These are phyloP conservation scores for Leucozona laternaria DNA, from an alignment of 2,888 invertebrate species.

Conservation along the genomic window DNA sequence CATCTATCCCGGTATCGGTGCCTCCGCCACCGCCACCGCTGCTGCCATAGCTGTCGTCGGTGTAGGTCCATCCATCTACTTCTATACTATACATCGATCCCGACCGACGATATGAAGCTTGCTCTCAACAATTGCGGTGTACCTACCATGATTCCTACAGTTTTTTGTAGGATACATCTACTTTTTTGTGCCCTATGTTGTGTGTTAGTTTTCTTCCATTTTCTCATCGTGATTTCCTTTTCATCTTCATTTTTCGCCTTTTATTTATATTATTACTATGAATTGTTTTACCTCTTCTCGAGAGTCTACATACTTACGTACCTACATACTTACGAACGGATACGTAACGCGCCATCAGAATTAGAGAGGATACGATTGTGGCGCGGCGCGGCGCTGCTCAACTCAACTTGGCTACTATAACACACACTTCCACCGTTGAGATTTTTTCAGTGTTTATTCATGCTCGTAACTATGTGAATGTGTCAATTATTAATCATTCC, in stretches of 20 bases:
- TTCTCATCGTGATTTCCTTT: conserved; percentile 74
- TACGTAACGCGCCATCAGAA: conserved; percentile 73
- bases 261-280: conserved; percentile 76
- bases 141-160: conserved; percentile 54
- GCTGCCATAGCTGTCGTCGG: conserved; percentile 39
- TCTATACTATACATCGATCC: conserved; percentile 19
- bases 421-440: conserved; percentile 68
- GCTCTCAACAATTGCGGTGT: conserved; percentile 74
- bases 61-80: conserved; percentile 68
- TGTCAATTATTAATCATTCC: conserved; percentile 71
- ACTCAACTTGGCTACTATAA: conserved; percentile 54
- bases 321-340: conserved; percentile 44
- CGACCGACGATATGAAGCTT: conserved; percentile 35
- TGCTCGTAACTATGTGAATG: conserved; percentile 75
- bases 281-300: conserved; percentile 74
- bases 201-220: conserved; percentile 73
- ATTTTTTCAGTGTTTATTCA: conserved; percentile 76
- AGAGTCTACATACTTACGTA: conserved; percentile 59
- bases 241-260: conserved; percentile 73
- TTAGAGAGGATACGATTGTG: conserved; percentile 70
- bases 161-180: conserved; percentile 35
- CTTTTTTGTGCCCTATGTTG: conserved; percentile 54
- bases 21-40: neutral
- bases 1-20: conserved; percentile 40
- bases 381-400: conserved; percentile 50